Percentiles rank a stretch among this genome's conserved stretches.
phyloP scores from a whole-genome alignment of 2,797 vertebrate species.

The Hydrocynus forskahlii region DNA sequence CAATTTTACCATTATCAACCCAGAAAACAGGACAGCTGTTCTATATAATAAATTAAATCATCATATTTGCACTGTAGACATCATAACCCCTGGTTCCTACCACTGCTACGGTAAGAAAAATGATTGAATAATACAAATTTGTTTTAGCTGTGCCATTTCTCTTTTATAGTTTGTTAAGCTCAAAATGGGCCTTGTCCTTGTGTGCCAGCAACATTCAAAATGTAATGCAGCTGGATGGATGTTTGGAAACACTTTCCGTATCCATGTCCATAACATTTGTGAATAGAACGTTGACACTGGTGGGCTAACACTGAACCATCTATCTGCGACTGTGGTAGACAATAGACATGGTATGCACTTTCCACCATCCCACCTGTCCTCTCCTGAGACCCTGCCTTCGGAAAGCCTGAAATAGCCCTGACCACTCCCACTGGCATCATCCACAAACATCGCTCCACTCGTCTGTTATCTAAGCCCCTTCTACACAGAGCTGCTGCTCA shows the following conservation, averaged over 20 bases:
- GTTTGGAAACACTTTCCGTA: conserved; percentile 14
- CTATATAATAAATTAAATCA: too few species aligned
- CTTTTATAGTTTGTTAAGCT: not conserved
- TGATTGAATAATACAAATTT: too few species aligned
- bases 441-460: conserved; percentile 28
- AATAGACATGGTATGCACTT: conserved; percentile 42
- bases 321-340: conserved; percentile 32
- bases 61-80: too few species aligned
- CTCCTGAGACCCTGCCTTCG: conserved; percentile 33
- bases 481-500: conserved; percentile 12
- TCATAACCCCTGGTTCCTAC: too few species aligned
- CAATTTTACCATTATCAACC: too few species aligned
- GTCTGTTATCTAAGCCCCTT: conserved; percentile 46
- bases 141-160: too few species aligned
- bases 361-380: conserved; percentile 50
- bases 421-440: conserved; percentile 31
- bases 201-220: not conserved
- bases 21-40: too few species aligned
- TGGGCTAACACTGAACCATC: not conserved
- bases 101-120: too few species aligned
- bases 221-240: not conserved
- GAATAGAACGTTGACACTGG: conserved; percentile 35
- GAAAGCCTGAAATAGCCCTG: conserved; percentile 54
- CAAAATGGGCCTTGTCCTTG: not conserved
- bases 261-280: conserved; percentile 17